phyloP scores from a whole-genome alignment of 2,888 invertebrate species.

The Diaperis boleti region DNA sequence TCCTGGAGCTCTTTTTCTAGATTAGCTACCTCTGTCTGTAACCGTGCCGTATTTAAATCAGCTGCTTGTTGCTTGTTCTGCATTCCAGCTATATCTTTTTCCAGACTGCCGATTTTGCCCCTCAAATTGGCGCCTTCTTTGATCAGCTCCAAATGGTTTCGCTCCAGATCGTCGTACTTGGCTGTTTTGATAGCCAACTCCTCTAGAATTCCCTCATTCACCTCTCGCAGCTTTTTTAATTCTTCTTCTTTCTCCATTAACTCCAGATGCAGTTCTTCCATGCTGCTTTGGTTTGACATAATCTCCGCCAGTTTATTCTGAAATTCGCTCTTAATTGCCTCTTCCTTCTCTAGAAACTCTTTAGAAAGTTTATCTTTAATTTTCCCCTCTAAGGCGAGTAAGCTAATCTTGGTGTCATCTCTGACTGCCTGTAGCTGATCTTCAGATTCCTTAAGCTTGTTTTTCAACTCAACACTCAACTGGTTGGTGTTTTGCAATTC shows the following conservation, averaged over 20 bases:
- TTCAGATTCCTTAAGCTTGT: conserved; percentile 27
- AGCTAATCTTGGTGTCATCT: conserved; percentile 63
- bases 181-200: conserved; percentile 46
- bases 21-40: conserved; percentile 51
- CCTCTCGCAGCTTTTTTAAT: conserved; percentile 59
- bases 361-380: conserved; percentile 54
- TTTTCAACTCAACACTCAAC: conserved; percentile 47
- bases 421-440: conserved; percentile 58
- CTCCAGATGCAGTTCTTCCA: conserved; percentile 67
- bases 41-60: conserved; percentile 45
- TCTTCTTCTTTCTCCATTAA: conserved; percentile 67
- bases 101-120: conserved; percentile 46
- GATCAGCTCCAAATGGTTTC: conserved; percentile 60
- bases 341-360: conserved; percentile 53
- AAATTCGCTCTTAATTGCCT: conserved; percentile 54
- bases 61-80: conserved; percentile 43
- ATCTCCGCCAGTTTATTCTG: conserved; percentile 54
- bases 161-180: conserved; percentile 57
- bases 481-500: conserved; percentile 43
- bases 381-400: conserved; percentile 59
- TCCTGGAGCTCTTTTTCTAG: conserved; percentile 46
- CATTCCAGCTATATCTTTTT: conserved; percentile 47
- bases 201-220: conserved; percentile 66
- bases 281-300: conserved; percentile 47
- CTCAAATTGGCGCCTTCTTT: conserved; percentile 53